Evolutionary conservation across 2,888 invertebrate genomes (phyloP).

Genomic region (Hedya salicella): DNA sequence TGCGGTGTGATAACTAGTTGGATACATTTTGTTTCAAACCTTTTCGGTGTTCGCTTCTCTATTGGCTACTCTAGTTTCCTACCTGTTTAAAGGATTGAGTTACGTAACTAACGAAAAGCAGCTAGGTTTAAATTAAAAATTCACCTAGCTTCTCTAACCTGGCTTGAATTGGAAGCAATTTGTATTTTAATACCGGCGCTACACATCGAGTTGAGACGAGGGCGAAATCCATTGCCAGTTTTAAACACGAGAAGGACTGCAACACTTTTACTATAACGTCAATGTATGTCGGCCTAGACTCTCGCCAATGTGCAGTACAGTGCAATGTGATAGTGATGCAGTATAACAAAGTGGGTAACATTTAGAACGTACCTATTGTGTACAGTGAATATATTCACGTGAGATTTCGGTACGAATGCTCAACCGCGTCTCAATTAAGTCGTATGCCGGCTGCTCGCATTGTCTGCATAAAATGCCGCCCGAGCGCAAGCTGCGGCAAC

Average conservation of each 20-base stretch:
- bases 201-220: too few species aligned
- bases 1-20: slow-evolving; percentile 46
- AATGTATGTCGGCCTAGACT: too few species aligned
- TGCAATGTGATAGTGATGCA: too few species aligned
- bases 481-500: slow-evolving; percentile 56
- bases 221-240: too few species aligned
- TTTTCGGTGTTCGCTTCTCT: slow-evolving; percentile 13
- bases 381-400: slow-evolving; percentile 56
- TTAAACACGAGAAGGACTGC: too few species aligned
- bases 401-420: slow-evolving; percentile 58
- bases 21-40: slow-evolving; percentile 20
- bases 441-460: slow-evolving; percentile 58
- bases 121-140: not conserved
- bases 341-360: not conserved
- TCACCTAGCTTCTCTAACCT: too few species aligned
- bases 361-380: slow-evolving; percentile 47
- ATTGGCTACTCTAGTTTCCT: slow-evolving; percentile 4
- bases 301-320: too few species aligned
- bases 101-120: not conserved
- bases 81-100: not conserved
- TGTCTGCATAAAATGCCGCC: slow-evolving; percentile 64
- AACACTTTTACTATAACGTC: too few species aligned
- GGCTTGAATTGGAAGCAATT: too few species aligned
- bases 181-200: too few species aligned
- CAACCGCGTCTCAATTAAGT: slow-evolving; percentile 68